Base-by-base conservation (phyloP, 2,888 invertebrate genomes). In the Hyles lineata region DNA sequence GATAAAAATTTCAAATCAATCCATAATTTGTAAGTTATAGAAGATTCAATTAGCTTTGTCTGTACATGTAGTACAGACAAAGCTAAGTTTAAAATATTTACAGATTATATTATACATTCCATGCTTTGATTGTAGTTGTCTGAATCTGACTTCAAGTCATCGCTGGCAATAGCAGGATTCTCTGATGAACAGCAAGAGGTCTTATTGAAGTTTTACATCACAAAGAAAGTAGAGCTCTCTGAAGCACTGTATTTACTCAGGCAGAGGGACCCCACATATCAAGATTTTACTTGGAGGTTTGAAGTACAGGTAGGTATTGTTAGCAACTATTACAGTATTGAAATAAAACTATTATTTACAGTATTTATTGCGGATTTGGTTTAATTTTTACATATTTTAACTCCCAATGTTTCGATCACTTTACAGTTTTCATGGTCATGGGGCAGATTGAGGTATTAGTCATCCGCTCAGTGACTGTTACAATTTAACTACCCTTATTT, bases 161-260 rank as follows among this genome's bases (percentile, higher is more conserved):
- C 94, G 63, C 76, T 93, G 70, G 91, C 91, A 11, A 80, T 94
- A 77, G 93, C 92, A 58, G 96, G 96, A 0, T 97, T 97, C 82
- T 91, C 94, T 11, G 89, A 94, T 75, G 96, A 96, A 73, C 95
- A 96, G 74, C 95, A 96, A 85, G 87, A 89, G 32, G 89, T 96
- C 25, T 83, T 97, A n/a, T 90, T 92, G 35, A 95, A 96, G 85
- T 92, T 96, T 70, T 96, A 96, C 82, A 87, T 89, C 70, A 90
- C 93, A 2, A 96, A 96, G 82, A 95, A 95, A 81, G 78, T 82
- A 21, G 96, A 96, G 75, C 85, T 97, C 43, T 89, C 91, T 19
- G 88, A 93, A 78, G 93, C 94, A 23, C 85, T 96, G 52, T 80
- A 89, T 73, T 88, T 94, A 76, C 88, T 95, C 19, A 89, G 91